Percentiles rank a stretch among this genome's conserved stretches.
Conservation (phyloP, 2,888 invertebrate genomes). For the Cantharis rufa region DNA sequence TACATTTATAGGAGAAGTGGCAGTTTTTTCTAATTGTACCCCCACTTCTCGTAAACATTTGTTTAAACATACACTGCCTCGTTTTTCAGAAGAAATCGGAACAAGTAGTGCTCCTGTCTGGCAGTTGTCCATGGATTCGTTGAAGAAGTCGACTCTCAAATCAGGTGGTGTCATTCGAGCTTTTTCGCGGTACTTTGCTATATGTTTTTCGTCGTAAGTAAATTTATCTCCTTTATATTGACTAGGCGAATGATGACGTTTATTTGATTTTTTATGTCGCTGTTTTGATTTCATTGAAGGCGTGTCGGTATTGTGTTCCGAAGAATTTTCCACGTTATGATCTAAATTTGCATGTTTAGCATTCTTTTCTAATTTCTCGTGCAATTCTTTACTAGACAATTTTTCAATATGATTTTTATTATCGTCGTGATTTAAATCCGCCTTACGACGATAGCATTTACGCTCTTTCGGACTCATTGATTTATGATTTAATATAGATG, state of each 20-base stretch:
- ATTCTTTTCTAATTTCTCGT: slow-evolving; percentile 10
- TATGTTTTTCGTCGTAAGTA: slow-evolving; percentile 52
- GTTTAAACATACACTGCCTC: slow-evolving; percentile 56
- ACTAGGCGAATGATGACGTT: slow-evolving; percentile 49
- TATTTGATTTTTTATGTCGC: slow-evolving; percentile 48
- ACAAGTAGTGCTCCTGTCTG: slow-evolving; percentile 39
- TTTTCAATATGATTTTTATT: slow-evolving; percentile 13
- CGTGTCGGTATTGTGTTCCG: slow-evolving; percentile 39
- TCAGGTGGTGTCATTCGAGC: slow-evolving; percentile 64
- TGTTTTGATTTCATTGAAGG: slow-evolving; percentile 52
- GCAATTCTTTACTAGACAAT: slow-evolving; percentile 19
- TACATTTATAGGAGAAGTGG: slow-evolving; percentile 70
- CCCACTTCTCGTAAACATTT: slow-evolving; percentile 56
- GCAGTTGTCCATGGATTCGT: slow-evolving; percentile 53
- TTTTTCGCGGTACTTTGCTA: slow-evolving; percentile 50
- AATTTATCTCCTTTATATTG: slow-evolving; percentile 50
- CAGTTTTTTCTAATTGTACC: slow-evolving; percentile 53
- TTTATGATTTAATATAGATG: neutral
- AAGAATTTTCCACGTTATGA: slow-evolving; percentile 8
- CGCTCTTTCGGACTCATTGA: slow-evolving; percentile 19
- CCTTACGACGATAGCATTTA: slow-evolving; percentile 17
- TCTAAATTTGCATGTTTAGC: slow-evolving; percentile 21
- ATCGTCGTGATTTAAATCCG: slow-evolving; percentile 7
- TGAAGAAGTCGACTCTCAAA: slow-evolving; percentile 66
- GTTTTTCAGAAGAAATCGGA: slow-evolving; percentile 46